Evolutionary conservation across 2,888 invertebrate genomes (phyloP), one percentile per base, ranked within the genome.

Genomic region (Calameuta pallipes): DNA sequence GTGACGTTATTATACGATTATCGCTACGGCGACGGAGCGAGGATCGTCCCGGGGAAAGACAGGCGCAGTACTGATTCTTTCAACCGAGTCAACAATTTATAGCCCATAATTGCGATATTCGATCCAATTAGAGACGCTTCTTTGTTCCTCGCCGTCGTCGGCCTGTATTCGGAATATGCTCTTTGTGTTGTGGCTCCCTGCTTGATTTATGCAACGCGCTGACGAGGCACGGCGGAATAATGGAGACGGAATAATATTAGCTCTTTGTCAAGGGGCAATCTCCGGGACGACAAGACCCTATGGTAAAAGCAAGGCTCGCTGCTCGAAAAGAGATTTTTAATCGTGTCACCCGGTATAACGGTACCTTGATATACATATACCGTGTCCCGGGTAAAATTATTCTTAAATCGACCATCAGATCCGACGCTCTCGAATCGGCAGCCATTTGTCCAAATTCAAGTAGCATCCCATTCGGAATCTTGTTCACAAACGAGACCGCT

Each of bases 241-340:
- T 83, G 79, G 77, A 80, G 81, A 76, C 83, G 83, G 81, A 83
- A 83, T 83, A 83, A 83, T 82, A 82, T 83, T 82, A 83, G 80
- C 77, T 77, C 79, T 56, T 56, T 78, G 78, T 80, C 74, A 76
- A 78, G 77, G 74, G 69, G 34, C 79, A 76, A 73, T 73, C 56
- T 23, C 41, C 6, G 6, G 41, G 2, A 9, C 23, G 56, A 56
- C 9, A 23, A 9, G 56, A 23, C 56, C 56, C 56, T 56, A 23
- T 23, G 56, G 23, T 23, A 23, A 23, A 56, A 2, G 9, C 23
- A 23, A 56, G 0, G 37, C 12, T 1, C 3, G 37, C 56, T 56
- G 9, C 23, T 23, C 56, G 23, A 23, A 56, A 56, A 9, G 23
- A 56, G 23, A 56, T 56, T 56, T 56, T 56, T 23, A 56, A 56